A percentile compares a stretch with the other conserved stretches of the same genome.
phyloP scores from a whole-genome alignment of 2,113 vertebrate genomes.

The Vireo altiloquus region DNA sequence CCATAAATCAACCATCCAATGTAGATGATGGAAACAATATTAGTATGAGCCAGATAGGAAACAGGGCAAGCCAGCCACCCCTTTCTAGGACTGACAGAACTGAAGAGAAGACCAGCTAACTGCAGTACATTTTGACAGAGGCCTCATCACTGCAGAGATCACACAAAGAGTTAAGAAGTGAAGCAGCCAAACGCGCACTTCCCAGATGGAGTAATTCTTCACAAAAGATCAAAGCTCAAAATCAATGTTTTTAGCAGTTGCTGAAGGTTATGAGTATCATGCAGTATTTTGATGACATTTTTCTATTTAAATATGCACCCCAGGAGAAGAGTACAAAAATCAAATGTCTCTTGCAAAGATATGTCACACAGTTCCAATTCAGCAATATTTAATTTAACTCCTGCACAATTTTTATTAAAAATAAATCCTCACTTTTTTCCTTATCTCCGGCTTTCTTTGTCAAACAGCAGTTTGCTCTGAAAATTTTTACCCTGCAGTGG shows the following conservation, averaged over 20 bases:
- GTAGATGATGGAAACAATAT: neutral
- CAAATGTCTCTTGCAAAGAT: neutral
- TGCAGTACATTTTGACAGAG: neutral
- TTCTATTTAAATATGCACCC: neutral
- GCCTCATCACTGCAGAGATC: neutral
- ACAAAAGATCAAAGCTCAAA: constrained; percentile 10
- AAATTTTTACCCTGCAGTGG: neutral
- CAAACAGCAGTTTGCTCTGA: neutral
- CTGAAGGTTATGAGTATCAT: neutral
- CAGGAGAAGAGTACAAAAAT: neutral
- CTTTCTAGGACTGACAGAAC: neutral
- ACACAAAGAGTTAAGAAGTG: neutral
- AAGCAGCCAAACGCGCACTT: neutral
- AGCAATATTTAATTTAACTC: neutral
- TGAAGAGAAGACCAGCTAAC: neutral
- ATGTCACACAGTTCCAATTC: neutral
- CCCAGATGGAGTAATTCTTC: neutral
- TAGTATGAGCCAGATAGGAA: neutral
- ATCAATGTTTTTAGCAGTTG: neutral
- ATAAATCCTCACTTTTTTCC: neutral
- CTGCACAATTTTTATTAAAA: neutral
- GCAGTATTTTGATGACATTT: neutral
- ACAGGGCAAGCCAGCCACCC: neutral
- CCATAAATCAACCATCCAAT: neutral
- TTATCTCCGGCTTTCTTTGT: neutral